Evolutionary conservation across 2,888 invertebrate genomes (phyloP), one percentile per base, ranked within the genome.

Genomic region (Drosophila neoperkinsi): DNA sequence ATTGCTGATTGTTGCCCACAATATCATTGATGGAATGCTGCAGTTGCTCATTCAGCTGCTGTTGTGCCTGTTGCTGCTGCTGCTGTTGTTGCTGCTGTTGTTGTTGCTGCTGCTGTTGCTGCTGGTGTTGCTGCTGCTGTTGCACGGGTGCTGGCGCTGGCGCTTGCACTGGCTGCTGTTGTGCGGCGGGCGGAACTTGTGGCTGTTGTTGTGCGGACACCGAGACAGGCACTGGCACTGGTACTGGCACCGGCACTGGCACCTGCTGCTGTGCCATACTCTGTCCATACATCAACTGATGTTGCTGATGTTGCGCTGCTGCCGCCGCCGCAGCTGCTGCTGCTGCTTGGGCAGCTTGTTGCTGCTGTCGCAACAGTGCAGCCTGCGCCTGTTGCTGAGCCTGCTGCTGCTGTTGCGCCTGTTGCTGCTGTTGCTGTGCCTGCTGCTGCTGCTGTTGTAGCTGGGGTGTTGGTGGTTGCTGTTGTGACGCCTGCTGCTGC

Each of bases 1-100:
- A 92, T 91, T 95, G 94, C 88, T 95, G 95, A 58, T 88, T 82
- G 75, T 91, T 90, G 28, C 93, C 93, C 30, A 93, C 93, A 76
- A 93, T 93, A 69, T 93, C 93, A 74, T 92, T 93, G 74, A 93
- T 92, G 88, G 93, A 93, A 91, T 93, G 93, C 88, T 93, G 93
- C 78, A 93, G 77, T 82, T 93, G 93, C 70, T 93, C 93, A 71
- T 91, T 93, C 57, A 94, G 88, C 68, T 92, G 93, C 58, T 92
- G 94, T 33, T 86, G 86, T 5, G 79, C 82, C 7, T 87, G 86
- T 1, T 81, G 79, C 3, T 70, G 66, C 0, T 71, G 71, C 2
- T 76, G 72, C 3, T 74, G 80, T 0, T 69, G 74, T 2, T 65
- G 77, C 2, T 72, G 76, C 11, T 79, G 77, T 0, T 77, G 75